Evolutionary conservation across 2,797 vertebrate species (phyloP).

Genomic region (Coregonus sp.): DNA sequence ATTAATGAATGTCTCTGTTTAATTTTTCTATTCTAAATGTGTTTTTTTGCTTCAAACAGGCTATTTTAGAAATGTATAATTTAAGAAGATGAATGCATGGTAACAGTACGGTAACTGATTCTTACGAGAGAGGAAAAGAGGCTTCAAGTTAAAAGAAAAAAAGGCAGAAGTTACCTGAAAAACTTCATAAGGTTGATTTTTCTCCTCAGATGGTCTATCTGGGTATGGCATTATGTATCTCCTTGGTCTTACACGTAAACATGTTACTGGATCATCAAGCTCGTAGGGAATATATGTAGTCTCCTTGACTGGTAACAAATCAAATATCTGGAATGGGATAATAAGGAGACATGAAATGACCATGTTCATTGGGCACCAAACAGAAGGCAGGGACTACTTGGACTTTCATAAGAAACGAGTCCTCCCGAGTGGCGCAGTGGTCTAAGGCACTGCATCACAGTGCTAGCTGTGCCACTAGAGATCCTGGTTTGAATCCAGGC

Average conservation of each 20-base stretch:
- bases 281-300: conserved; percentile 15
- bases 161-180: conserved; percentile 46
- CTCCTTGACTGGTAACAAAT: conserved; percentile 43
- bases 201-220: accelerated
- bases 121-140: background rate
- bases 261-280: conserved; percentile 28
- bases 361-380: background rate
- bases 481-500: too few species aligned
- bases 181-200: conserved; percentile 34
- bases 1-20: conserved; percentile 12
- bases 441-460: too few species aligned
- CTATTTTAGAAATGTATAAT: background rate
- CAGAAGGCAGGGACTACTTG: too few species aligned
- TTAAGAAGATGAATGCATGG: background rate
- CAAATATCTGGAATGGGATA: conserved; percentile 53
- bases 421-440: too few species aligned
- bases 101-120: background rate
- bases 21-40: background rate
- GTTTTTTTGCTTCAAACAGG: background rate
- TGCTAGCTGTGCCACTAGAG: too few species aligned
- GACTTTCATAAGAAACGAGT: too few species aligned
- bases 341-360: background rate
- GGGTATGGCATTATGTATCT: conserved; percentile 8
- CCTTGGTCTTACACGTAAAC: conserved; percentile 49
- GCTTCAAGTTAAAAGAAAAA: background rate